Evolutionary conservation across 2,888 invertebrate genomes (phyloP), one percentile per base, ranked within the genome.

Genomic region (Leucophenga montana): DNA sequence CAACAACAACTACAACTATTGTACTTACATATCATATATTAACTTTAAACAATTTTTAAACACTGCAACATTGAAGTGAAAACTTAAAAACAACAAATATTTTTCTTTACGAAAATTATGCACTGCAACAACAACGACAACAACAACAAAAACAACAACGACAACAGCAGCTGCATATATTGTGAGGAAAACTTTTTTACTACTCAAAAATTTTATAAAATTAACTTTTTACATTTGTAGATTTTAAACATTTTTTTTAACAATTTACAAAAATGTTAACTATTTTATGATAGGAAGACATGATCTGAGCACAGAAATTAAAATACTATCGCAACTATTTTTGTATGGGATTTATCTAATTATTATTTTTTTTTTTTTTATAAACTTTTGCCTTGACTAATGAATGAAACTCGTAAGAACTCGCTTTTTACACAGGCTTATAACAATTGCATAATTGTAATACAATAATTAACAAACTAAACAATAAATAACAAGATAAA

Each of bases 131-230:
- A n/a, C n/a, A n/a, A n/a, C n/a, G n/a, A n/a, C n/a, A n/a, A n/a
- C n/a, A n/a, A n/a, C n/a, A n/a, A n/a, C n/a, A n/a, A n/a, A n/a
- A n/a, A n/a, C n/a, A n/a, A n/a, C n/a, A n/a, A n/a, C n/a, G n/a
- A n/a, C n/a, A n/a, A n/a, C n/a, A n/a, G n/a, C n/a, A n/a, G n/a
- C n/a, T n/a, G n/a, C n/a, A n/a, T n/a, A n/a, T n/a, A n/a, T n/a
- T n/a, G n/a, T 27, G 4, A 27, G 27, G 27, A 27, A 62, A 46
- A 56, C 56, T 75, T 82, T 77, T 84, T 76, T 80, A 82, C 78
- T 73, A 70, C 74, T 66, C 79, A 67, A 75, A 75, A 75, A 74
- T 72, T 80, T 85, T 84, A 85, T 85, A 85, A 85, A 85, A 84
- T 85, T 85, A 85, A 79, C 82, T 70, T 81, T 78, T 83, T 79